Evolutionary conservation across 2,888 invertebrate genomes (phyloP).

Genomic region (Nomada lathburiana): DNA sequence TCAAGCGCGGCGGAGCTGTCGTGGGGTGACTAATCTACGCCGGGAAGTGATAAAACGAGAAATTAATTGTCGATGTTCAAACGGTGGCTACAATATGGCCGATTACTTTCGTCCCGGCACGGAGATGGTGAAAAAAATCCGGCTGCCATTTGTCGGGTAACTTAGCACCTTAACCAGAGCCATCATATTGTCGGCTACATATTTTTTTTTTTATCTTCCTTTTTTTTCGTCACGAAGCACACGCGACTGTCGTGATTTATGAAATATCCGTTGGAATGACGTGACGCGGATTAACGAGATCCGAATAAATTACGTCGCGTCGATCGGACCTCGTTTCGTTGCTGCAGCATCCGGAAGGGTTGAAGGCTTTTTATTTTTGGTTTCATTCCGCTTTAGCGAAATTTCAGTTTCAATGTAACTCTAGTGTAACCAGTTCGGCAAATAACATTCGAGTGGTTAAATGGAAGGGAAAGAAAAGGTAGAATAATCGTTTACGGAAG

Average conservation of each 20-base stretch:
- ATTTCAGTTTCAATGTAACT: background rate
- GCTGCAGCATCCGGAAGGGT: background rate
- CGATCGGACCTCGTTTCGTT: conserved; percentile 28
- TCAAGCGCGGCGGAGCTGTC: background rate
- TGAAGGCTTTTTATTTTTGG: background rate
- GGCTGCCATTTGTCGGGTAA: conserved; percentile 40
- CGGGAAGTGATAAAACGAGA: conserved; percentile 35
- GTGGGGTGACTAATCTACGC: conserved; percentile 41
- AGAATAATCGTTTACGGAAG: no score
- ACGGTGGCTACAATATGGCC: conserved; percentile 24
- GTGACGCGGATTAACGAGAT: conserved; percentile 40
- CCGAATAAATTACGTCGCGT: conserved; percentile 39
- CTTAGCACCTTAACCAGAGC: conserved; percentile 18
- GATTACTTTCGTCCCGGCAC: conserved; percentile 42
- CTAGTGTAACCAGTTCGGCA: no score
- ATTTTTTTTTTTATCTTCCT: background rate
- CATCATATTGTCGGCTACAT: conserved; percentile 25
- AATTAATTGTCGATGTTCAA: conserved; percentile 44
- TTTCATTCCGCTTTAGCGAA: no score
- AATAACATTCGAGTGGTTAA: no score
- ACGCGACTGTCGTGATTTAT: conserved; percentile 35
- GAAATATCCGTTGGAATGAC: conserved; percentile 38
- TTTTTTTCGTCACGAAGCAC: background rate
- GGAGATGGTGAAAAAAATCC: conserved; percentile 43
- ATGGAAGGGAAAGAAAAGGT: no score